These are phyloP conservation scores for Hypomesus transpacificus DNA, from an alignment of 2,113 vertebrate genomes.

Conservation along the genomic window DNA sequence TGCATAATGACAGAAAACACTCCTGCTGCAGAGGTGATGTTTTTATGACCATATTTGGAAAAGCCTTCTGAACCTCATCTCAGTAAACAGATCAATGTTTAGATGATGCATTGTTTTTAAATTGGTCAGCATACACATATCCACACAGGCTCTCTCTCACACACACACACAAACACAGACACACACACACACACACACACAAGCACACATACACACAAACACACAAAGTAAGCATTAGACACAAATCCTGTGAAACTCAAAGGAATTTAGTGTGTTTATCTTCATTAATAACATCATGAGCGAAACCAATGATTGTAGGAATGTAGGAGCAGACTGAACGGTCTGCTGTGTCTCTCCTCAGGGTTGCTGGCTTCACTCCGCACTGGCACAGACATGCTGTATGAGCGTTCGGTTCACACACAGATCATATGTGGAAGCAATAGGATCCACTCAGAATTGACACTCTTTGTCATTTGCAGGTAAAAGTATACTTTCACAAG, in stretches of 20 bases:
- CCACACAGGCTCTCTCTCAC: not conserved
- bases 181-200: not conserved
- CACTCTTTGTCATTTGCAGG: too few relatives aligned
- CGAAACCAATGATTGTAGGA: too few relatives aligned
- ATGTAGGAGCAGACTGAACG: too few relatives aligned
- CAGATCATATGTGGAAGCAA: too few relatives aligned
- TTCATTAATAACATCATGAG: too few relatives aligned
- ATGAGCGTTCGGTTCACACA: too few relatives aligned
- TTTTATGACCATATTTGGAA: constrained; percentile 38
- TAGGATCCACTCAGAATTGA: too few relatives aligned
- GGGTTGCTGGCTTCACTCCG: too few relatives aligned
- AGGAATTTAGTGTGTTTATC: not conserved
- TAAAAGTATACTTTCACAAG: too few relatives aligned
- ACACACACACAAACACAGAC: not conserved
- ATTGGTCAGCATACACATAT: constrained; percentile 23
- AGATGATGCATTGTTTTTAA: constrained; percentile 25
- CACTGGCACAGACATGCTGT: too few relatives aligned
- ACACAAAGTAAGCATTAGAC: not conserved
- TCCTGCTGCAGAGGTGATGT: constrained; percentile 10
- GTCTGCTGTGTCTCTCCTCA: too few relatives aligned
- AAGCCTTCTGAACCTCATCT: constrained; percentile 14
- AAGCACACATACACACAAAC: constrained; percentile 9
- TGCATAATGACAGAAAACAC: not conserved
- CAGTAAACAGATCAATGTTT: constrained; percentile 31
- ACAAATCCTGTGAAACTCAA: not conserved